Percentiles rank a stretch among this genome's conserved stretches.
Evolutionary conservation across 2,797 vertebrate genomes (phyloP).

Genomic region (Dicrostonyx torquatus): DNA sequence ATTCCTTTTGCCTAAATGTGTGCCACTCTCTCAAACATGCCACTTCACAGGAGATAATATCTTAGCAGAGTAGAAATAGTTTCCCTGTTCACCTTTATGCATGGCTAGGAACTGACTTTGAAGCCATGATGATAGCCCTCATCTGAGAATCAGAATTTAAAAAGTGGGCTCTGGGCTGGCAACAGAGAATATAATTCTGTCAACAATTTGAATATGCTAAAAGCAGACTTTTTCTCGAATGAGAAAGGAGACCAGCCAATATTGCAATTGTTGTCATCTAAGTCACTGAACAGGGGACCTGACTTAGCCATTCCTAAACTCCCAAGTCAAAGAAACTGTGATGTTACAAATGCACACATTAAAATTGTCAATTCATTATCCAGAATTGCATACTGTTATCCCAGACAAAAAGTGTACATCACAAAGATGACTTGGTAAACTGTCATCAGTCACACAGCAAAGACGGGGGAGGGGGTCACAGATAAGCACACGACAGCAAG

Average conservation of each 20-base stretch:
- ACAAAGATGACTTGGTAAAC: neutral
- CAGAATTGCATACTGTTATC: neutral
- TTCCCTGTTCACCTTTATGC: neutral
- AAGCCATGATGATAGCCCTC: neutral
- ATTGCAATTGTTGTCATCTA: neutral
- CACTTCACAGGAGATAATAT: neutral
- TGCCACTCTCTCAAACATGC: neutral
- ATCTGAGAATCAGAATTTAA: neutral
- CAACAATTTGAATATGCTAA: neutral
- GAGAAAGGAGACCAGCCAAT: neutral
- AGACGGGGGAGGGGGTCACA: neutral
- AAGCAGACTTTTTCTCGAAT: neutral
- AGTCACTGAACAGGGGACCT: neutral
- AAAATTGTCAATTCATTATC: neutral
- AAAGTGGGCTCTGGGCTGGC: accelerated
- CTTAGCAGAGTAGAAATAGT: neutral
- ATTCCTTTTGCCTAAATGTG: neutral
- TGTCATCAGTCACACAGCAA: neutral
- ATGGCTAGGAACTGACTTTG: neutral
- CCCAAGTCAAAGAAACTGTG: neutral
- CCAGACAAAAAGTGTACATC: neutral
- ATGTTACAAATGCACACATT: neutral
- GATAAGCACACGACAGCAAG: neutral
- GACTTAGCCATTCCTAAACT: neutral
- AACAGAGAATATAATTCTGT: neutral